A percentile compares a stretch with the other conserved stretches of the same genome.
Conservation (phyloP, 2,888 invertebrate genomes). For the Acholoe squamosa region DNA sequence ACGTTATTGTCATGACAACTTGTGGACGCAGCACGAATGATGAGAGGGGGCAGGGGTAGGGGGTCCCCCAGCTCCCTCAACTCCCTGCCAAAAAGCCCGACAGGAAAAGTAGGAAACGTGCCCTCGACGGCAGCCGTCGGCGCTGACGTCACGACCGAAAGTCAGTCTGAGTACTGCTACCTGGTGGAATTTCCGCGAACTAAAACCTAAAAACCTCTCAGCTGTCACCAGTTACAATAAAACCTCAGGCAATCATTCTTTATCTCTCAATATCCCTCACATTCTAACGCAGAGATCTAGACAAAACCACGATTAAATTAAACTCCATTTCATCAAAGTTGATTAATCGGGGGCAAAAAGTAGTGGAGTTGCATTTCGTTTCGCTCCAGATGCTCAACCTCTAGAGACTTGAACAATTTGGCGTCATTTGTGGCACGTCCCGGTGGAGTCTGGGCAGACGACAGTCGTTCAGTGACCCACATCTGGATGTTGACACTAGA, state of each 20-base stretch:
- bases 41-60: conserved; percentile 19
- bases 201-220: background rate
- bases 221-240: background rate
- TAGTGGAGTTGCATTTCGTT: background rate
- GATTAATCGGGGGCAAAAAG: background rate
- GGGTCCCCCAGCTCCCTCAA: conserved; percentile 4
- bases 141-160: conserved; percentile 44
- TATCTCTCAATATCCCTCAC: no score
- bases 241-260: background rate
- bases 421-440: background rate
- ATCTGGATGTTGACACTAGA: conserved; percentile 55
- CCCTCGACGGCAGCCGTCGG: background rate
- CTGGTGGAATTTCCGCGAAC: conserved; percentile 49
- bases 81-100: background rate
- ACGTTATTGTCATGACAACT: conserved; percentile 55
- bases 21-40: conserved; percentile 12
- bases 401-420: background rate
- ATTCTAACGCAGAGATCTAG: no score
- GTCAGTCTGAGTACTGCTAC: conserved; percentile 34
- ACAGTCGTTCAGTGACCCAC: conserved; percentile 38
- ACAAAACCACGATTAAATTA: no score
- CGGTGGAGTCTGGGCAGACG: background rate
- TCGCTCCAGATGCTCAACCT: background rate
- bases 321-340: background rate
- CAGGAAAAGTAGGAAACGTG: background rate